Evolutionary conservation across 2,888 invertebrate species (phyloP), one percentile per base, ranked within the genome.

Genomic region (Coleophora flavipennella): DNA sequence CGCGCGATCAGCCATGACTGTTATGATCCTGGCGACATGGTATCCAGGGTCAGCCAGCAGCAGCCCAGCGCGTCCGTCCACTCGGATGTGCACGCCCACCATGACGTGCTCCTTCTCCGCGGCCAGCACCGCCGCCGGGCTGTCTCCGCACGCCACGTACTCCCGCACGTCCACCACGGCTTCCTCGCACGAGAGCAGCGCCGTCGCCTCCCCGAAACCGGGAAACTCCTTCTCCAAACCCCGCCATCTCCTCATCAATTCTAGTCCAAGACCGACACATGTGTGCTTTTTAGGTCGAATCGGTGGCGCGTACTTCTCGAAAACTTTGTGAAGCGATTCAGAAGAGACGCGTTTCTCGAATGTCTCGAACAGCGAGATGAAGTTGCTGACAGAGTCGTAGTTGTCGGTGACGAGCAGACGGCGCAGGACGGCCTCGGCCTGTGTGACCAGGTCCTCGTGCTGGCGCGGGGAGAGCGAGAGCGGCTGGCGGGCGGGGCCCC

Each of bases 31-130:
- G 32, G 93, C 91, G 44, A 96, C 92, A 72, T 96, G 96, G 76
- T 96, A 96, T 12, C 96, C 96, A 0, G 96, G 95, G 85, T 96
- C 96, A 31, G 95, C 89, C 13, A 96, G 87, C 78, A 96, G 77
- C 36, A 93, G 85, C 26, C 95, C 96, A 1, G 83, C 74, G 31
- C 96, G 88, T 26, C 91, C 92, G 36, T 88, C 90, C 41, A 95
- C 88, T 50, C 87, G 76, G 44, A 95, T 86, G 54, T 89, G 90
- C 63, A 95, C 86, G 45, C 92, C 92, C 42, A 92, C 91, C 76
- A 95, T 87, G 33, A 94, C 93, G 72, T 96, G 96, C 69, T 96
- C 96, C 74, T 95, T 96, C 73, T 95, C 95, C 11, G 93, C 89
- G 36, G 86, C 87, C 31, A 89, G 86, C 48, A 88, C 86, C 44